Base-by-base conservation (phyloP, 2,888 invertebrate genomes). In the Lasioglossum oenotherae region DNA sequence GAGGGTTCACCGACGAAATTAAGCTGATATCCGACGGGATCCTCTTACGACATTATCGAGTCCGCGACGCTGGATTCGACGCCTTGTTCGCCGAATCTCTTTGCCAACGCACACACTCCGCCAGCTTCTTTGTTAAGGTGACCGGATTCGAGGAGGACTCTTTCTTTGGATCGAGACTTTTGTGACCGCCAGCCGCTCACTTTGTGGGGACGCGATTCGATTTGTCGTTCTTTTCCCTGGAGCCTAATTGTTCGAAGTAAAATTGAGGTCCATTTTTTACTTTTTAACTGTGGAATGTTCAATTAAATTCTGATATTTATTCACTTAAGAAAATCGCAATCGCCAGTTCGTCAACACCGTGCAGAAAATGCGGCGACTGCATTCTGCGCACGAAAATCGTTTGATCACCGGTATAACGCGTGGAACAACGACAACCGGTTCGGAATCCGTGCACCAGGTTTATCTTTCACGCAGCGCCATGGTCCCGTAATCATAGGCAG, bases 11-110 rank as follows among this genome's bases (percentile, higher is more conserved):
- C 72, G 44, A 31, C 81, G 86, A 93, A 93, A 93, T 92, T 92
- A 92, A 92, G 92, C 91, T 87, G 90, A 91, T 90, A 92, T 93
- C 91, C 91, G 31, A 46, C 81, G 87, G 85, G 92, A 93, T 93
- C 92, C 92, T 92, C 92, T 93, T 93, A 93, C 85, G 90, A 88
- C 86, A 91, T 91, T 92, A 92, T 92, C 90, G 92, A 92, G 81
- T 64, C 64, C 49, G 38, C 23, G 64, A 46, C 72, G 72, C 38
- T 69, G 69, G 69, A 69, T 19, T 38, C 69, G 38, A 69, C 69
- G 35, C 49, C 71, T 38, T 49, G 35, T 41, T 69, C 78, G 74
- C 19, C 35, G 71, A 64, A 74, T 76, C 49, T 53, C 57, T 76
- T 77, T 74, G 16, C 67, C 41, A 49, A 67, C 14, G 46, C 31